Conservation (phyloP, 2,797 vertebrate species). For the Linurgus olivaceus region DNA sequence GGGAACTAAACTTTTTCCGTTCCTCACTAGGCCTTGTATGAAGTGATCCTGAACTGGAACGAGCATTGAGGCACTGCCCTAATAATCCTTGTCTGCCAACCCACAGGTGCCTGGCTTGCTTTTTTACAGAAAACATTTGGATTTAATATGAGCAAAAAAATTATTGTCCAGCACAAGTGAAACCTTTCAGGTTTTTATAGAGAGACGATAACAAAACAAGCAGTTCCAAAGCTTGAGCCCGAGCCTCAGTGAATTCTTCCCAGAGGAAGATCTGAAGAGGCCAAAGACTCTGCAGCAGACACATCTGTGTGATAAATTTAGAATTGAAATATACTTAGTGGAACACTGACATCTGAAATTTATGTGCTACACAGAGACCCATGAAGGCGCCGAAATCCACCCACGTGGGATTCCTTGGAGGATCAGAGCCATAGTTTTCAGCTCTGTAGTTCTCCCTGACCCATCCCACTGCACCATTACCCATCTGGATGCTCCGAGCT, state of each 20-base stretch:
- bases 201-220: neutral
- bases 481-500: neutral
- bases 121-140: neutral
- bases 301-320: constrained; percentile 22
- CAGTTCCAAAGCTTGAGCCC: neutral
- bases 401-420: neutral
- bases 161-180: neutral
- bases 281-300: neutral
- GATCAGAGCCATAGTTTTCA: neutral
- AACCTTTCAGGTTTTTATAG: neutral
- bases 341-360: neutral
- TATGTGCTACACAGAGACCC: neutral
- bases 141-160: neutral
- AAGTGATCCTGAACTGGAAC: neutral
- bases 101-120: neutral
- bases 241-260: neutral
- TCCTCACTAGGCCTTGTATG: neutral
- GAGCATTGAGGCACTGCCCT: neutral
- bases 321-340: neutral
- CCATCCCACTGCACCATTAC: neutral
- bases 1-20: neutral
- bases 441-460: neutral
- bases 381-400: neutral
- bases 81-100: neutral
- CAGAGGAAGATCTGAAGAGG: neutral